Percentiles rank a stretch among this genome's conserved stretches.
Conservation (phyloP, 2,113 vertebrate genomes). For the Hyperoodon ampullatus region DNA sequence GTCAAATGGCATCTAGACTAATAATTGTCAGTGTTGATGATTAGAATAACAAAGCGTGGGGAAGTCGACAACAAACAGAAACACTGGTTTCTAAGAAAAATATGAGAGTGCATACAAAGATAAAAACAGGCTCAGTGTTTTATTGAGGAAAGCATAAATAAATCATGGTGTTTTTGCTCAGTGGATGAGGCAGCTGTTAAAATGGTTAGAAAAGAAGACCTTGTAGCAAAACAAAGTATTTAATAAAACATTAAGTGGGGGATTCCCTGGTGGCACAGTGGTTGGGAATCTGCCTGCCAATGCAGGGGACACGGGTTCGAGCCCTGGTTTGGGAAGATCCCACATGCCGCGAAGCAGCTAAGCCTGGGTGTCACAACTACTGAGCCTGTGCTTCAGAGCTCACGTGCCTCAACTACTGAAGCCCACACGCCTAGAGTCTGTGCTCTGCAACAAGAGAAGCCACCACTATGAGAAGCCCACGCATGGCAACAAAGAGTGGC, state of each 20-base stretch:
- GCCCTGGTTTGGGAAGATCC: too few relatives aligned
- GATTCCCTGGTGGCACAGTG: too few relatives aligned
- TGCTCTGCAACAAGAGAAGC: too few relatives aligned
- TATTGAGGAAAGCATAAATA: neutral
- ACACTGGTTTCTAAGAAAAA: neutral
- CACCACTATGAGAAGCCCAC: too few relatives aligned
- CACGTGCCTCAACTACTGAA: too few relatives aligned
- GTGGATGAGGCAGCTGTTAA: conserved; percentile 3
- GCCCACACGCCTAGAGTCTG: too few relatives aligned
- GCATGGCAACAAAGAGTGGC: too few relatives aligned
- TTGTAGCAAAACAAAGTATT: conserved; percentile 6
- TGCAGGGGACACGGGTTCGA: too few relatives aligned
- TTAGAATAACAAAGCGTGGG: neutral
- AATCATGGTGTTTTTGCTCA: neutral
- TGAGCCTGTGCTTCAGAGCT: too few relatives aligned
- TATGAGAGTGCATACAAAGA: neutral
- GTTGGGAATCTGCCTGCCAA: too few relatives aligned
- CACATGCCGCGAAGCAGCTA: too few relatives aligned
- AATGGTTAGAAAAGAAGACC: conserved; percentile 28
- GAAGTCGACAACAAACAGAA: neutral
- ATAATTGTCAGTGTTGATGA: neutral
- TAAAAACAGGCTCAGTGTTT: neutral
- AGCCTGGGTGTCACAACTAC: too few relatives aligned
- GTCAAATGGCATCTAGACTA: neutral
- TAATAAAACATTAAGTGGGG: conserved; percentile 24